Evolutionary conservation across 2,113 vertebrate species (phyloP), one percentile per base, ranked within the genome.

Genomic region (Montifringilla adamsi): DNA sequence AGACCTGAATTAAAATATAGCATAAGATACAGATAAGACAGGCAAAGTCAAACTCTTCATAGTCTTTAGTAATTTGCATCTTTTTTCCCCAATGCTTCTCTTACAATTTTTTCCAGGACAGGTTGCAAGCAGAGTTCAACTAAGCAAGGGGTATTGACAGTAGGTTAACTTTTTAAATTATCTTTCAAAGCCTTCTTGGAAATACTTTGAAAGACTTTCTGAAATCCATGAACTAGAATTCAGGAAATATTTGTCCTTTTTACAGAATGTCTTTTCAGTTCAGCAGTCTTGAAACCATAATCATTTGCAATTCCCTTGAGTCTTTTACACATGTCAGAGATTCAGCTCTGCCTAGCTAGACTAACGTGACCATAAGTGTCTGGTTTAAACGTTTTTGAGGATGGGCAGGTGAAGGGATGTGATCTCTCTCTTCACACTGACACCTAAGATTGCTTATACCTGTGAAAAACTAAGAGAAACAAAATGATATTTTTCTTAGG

Each of bases 401-500:
- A 41, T 68, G 44, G 47, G 44, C 24, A 75, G 10, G 37, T 43
- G 33, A 66, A 56, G 53, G 58, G 58, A 62, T 21, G 26, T 35
- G n/a, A 30, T 90, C 18, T 75, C 41, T 59, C 3, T 81, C 41
- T 69, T 83, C 17, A 31, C 2, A 4, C 33, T 89, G 63, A 69
- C 10, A 19, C 52, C 52, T 79, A 11, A 44, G 49, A 56, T 60
- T 60, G 23, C 26, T 88, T 67, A 41, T 94, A 84, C 47, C 35
- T 90, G 28, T 46, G 75, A 46, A 88, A 85, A 92, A 70, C 28
- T 26, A 74, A 86, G 90, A 89, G 35, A 49, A 28, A 69, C n/a
- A 72, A 62, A 90, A 69, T 70, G 20, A 1, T 90, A 46, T 94
- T 95, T 96, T 76, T 62, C 72, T 81, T 72, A 90, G 84, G 94